phyloP scores from a whole-genome alignment of 2,113 vertebrate genomes.

The Taurulus bubalis region DNA sequence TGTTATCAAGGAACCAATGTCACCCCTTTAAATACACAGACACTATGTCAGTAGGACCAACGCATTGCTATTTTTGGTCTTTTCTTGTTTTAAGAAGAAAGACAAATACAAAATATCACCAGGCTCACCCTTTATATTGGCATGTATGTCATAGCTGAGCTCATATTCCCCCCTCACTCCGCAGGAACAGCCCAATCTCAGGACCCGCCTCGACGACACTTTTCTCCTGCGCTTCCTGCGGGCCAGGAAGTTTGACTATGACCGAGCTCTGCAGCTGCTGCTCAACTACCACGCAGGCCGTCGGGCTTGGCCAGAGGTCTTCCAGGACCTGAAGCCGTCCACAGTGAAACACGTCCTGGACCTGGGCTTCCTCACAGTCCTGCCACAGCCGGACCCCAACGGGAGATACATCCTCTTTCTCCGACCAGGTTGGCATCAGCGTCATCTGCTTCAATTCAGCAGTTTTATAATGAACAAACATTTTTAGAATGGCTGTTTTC shows the following conservation, averaged over 20 bases:
- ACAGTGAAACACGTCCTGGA: conserved; percentile 92
- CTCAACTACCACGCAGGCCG: conserved; percentile 94
- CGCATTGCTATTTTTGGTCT: neutral
- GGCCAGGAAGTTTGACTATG: conserved; percentile 98
- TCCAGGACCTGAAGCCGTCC: conserved; percentile 91
- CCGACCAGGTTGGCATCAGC: conserved; percentile 86
- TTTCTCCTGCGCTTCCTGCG: conserved; percentile 96
- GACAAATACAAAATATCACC: neutral
- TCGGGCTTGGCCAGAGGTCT: conserved; percentile 95
- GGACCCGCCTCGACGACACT: conserved; percentile 91
- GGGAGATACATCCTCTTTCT: conserved; percentile 95
- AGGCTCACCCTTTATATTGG: too few species aligned
- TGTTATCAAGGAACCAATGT: neutral
- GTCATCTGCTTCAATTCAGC: neutral
- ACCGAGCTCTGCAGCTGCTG: conserved; percentile 94
- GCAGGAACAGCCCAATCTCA: conserved; percentile 91
- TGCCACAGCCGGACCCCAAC: conserved; percentile 88
- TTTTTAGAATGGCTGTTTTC: too few species aligned
- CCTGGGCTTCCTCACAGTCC: conserved; percentile 94
- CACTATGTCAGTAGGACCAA: neutral
- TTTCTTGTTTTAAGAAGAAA: neutral
- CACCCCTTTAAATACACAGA: neutral
- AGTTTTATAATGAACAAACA: neutral
- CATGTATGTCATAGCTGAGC: neutral
- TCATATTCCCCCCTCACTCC: conserved; percentile 75